Base-by-base conservation (phyloP, 2,888 invertebrate species). In the Nomada flava region DNA sequence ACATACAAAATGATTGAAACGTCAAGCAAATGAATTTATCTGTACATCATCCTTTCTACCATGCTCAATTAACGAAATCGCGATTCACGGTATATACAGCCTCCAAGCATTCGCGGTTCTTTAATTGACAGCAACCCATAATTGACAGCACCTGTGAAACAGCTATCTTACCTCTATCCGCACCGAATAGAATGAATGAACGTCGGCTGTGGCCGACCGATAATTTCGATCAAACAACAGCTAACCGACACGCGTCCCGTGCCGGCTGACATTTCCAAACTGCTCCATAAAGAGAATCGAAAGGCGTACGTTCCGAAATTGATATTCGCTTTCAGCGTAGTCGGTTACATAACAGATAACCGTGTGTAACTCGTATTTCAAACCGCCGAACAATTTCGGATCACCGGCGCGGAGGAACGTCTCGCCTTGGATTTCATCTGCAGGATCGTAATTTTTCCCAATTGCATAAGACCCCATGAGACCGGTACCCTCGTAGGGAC, bases 381-480 rank as follows among this genome's bases (percentile, higher is more conserved):
- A 76, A 60, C 75, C 57, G 71, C 55, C 69, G 86, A 82, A 83
- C 85, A 87, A 86, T 90, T 88, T 86, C 81, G 72, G 64, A 69
- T 77, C 71, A 73, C 52, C 59, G 71, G 59, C 60, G 50, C 57
- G 52, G 42, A 67, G 72, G n/a, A 81, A 74, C 65, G 50, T 50
- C 59, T 29, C 78, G 69, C 86, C 80, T 75, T 59, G 75, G 82
- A 88, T 90, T 90, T 90, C 85, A 88, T 89, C 87, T 75, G 88
- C 75, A 79, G 84, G 79, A 74, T 83, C 88, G 84, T 90, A 88
- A 90, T 85, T 89, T 86, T 85, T 85, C 82, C 78, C 72, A 79
- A 86, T 89, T 86, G 79, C 84, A 82, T 83, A 73, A 84, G 82
- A 75, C 74, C 57, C 15, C 67, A 13, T 15, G 42, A 5, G 36